A percentile compares a stretch with the other conserved stretches of the same genome.
These are phyloP conservation scores for Bradypus variegatus DNA, from an alignment of 2,797 vertebrate genomes.

Conservation along the genomic window DNA sequence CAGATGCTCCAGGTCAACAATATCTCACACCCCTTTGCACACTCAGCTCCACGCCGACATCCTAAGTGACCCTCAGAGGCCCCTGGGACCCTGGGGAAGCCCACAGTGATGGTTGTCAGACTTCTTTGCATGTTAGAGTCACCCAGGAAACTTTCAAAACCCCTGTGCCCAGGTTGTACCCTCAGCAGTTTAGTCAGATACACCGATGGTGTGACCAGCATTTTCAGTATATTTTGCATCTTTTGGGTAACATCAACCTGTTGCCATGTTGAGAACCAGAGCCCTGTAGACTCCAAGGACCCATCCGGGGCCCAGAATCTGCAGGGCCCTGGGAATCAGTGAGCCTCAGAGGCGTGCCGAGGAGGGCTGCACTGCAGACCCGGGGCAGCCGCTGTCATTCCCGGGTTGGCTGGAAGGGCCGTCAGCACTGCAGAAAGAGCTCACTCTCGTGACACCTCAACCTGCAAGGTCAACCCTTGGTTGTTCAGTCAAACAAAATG, in stretches of 20 bases:
- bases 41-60: background rate
- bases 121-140: background rate
- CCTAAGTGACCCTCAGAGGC: background rate
- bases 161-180: too few relatives aligned
- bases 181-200: background rate
- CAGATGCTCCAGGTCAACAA: background rate
- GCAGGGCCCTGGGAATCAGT: fast-evolving
- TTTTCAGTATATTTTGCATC: background rate
- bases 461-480: too few relatives aligned
- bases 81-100: background rate
- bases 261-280: background rate
- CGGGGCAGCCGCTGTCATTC: background rate
- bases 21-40: background rate
- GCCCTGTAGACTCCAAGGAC: fast-evolving
- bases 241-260: too few relatives aligned
- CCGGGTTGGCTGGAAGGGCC: background rate
- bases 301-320: background rate
- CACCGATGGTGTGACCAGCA: too few relatives aligned
- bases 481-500: background rate
- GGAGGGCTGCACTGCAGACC: fast-evolving
- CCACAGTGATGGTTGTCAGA: background rate
- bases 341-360: fast-evolving
- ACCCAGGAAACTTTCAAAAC: too few relatives aligned
- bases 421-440: background rate
- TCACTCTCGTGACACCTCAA: fast-evolving